These are phyloP conservation scores for Trachelus troglodyta DNA, from an alignment of 2,888 invertebrate species.

Conservation along the genomic window DNA sequence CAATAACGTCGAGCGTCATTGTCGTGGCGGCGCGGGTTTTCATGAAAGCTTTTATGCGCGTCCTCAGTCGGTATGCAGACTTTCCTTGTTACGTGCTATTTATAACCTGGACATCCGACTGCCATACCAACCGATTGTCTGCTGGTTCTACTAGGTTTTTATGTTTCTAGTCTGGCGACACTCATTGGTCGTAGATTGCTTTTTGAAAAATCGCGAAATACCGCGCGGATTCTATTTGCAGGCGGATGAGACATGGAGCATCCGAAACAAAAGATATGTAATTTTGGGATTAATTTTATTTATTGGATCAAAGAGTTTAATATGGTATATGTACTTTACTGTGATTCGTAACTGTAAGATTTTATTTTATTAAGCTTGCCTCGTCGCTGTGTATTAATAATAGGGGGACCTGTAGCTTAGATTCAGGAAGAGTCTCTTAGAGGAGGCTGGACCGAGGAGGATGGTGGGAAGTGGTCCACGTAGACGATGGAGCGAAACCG, in stretches of 20 bases:
- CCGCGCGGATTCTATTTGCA: background rate
- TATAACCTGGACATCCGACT: background rate
- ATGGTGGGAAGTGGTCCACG: background rate
- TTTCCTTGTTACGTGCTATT: slow-evolving; percentile 1
- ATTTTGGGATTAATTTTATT: background rate
- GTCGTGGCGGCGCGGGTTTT: background rate
- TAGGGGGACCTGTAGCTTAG: background rate
- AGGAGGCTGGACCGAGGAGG: background rate
- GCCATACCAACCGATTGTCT: background rate
- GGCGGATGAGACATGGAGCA: background rate
- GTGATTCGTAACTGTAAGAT: background rate
- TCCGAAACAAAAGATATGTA: background rate
- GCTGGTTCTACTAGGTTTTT: background rate
- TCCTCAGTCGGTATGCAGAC: background rate
- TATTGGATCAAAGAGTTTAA: background rate
- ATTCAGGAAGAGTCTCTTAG: background rate
- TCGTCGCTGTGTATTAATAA: background rate
- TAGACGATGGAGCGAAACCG: background rate
- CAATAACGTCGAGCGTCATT: background rate
- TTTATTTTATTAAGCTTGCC: background rate
- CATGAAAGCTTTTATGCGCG: background rate
- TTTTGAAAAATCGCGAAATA: background rate
- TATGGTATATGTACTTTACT: background rate
- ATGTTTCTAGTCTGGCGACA: background rate
- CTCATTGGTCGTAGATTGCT: background rate